Percentiles rank a stretch among this genome's conserved stretches.
phyloP scores from a whole-genome alignment of 1,140 invertebrate genomes.

The Asobara japonica region DNA sequence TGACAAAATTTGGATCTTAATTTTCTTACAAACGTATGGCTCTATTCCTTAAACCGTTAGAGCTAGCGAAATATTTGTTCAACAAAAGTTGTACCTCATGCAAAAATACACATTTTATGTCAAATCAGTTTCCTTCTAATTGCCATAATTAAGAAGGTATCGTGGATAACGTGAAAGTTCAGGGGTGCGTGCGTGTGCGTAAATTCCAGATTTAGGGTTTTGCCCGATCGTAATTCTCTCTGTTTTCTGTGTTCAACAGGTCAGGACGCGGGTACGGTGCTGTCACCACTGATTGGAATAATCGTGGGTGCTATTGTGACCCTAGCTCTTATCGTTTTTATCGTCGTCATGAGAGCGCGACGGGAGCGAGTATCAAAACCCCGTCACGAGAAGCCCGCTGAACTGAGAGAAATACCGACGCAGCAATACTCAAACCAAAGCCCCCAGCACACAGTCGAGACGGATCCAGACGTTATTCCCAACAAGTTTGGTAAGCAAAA shows the following conservation, averaged over 20 bases:
- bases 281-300: conserved; percentile 69
- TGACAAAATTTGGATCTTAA: too few relatives aligned
- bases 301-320: conserved; percentile 68
- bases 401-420: conserved; percentile 60
- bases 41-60: too few relatives aligned
- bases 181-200: too few relatives aligned
- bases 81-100: too few relatives aligned
- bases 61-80: too few relatives aligned
- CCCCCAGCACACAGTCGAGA: conserved; percentile 69
- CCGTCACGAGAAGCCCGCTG: conserved; percentile 62
- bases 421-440: conserved; percentile 66
- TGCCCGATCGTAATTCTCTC: not conserved
- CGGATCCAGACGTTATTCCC: conserved; percentile 79
- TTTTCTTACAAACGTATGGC: too few relatives aligned
- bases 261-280: conserved; percentile 66
- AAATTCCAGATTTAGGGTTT: too few relatives aligned
- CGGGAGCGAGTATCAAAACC: conserved; percentile 59
- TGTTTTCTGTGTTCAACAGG: conserved; percentile 58
- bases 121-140: too few relatives aligned
- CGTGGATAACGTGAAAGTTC: too few relatives aligned
- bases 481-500: conserved; percentile 74
- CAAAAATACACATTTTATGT: too few relatives aligned
- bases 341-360: conserved; percentile 65
- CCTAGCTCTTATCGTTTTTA: conserved; percentile 66
- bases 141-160: too few relatives aligned